Conservation (phyloP, 2,797 vertebrate species). For the Astyanax mexicanus region DNA sequence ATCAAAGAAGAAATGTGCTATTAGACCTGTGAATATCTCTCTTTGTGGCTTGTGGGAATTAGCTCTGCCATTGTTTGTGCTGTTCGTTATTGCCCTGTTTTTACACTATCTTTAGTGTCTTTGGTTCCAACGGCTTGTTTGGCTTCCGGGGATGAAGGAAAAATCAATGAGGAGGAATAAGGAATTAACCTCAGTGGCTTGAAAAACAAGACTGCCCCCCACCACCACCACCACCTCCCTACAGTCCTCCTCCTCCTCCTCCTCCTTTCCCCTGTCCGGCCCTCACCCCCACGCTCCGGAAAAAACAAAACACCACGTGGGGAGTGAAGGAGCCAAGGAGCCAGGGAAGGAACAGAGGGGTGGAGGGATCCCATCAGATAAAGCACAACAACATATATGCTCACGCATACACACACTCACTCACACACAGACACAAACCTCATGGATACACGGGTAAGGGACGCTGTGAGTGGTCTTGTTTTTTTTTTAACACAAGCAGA, state of each 20-base stretch:
- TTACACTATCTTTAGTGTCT: slow-evolving; percentile 54
- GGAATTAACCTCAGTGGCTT: slow-evolving; percentile 63
- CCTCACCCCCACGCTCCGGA: slow-evolving; percentile 39
- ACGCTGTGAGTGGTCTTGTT: neutral
- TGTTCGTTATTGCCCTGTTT: slow-evolving; percentile 42
- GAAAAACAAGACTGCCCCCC: slow-evolving; percentile 71
- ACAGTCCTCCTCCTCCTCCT: neutral
- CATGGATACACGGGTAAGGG: neutral
- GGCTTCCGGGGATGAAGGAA: slow-evolving; percentile 33
- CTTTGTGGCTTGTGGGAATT: slow-evolving; percentile 62
- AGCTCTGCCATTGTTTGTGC: slow-evolving; percentile 54
- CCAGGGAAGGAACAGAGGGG: no score
- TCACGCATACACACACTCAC: slow-evolving; percentile 1
- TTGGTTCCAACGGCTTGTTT: slow-evolving; percentile 44
- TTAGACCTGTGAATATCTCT: slow-evolving; percentile 49
- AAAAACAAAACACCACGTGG: slow-evolving; percentile 51
- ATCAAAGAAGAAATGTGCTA: slow-evolving; percentile 73
- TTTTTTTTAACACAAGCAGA: slow-evolving; percentile 31
- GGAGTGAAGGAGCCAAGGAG: slow-evolving; percentile 56
- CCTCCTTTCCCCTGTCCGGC: slow-evolving; percentile 10
- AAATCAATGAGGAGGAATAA: slow-evolving; percentile 58
- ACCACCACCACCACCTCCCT: neutral
- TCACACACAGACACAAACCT: neutral
- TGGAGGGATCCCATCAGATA: slow-evolving; percentile 16
- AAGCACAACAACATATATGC: neutral